Conservation (phyloP, 1,140 invertebrate genomes). For the Cataglyphis hispanica region DNA sequence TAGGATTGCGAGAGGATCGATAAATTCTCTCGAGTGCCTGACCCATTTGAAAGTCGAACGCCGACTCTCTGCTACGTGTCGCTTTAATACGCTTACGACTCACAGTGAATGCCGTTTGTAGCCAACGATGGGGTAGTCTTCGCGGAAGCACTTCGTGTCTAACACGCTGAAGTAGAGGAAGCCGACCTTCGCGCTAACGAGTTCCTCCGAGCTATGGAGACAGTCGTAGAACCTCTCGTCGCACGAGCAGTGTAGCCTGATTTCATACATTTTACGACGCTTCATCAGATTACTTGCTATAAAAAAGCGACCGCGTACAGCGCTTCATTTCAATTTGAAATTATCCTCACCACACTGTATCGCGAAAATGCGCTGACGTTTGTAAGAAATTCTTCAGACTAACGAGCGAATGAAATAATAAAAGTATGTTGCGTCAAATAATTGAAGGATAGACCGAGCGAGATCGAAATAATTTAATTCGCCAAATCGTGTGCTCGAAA, state of each 20-base stretch:
- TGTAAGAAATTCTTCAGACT: neutral
- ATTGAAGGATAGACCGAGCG: neutral
- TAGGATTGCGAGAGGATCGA: conserved; percentile 36
- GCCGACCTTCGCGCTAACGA: conserved; percentile 87
- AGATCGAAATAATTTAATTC: neutral
- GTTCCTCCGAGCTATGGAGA: conserved; percentile 86
- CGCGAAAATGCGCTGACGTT: neutral
- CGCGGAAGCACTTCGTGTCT: conserved; percentile 89
- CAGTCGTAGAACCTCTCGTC: conserved; percentile 90
- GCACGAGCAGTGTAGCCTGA: conserved; percentile 89
- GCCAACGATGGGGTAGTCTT: conserved; percentile 89
- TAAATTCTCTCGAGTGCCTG: conserved; percentile 25
- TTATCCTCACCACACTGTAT: neutral
- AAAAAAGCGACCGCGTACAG: neutral
- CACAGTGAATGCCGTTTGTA: conserved; percentile 85
- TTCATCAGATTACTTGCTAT: conserved; percentile 49
- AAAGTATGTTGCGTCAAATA: neutral
- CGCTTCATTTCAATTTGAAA: conserved; percentile 33
- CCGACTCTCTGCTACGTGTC: neutral
- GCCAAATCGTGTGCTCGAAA: neutral
- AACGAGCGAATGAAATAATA: neutral
- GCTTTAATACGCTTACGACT: conserved; percentile 53
- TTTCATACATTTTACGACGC: conserved; percentile 48
- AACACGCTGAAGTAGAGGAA: conserved; percentile 90
- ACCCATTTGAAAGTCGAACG: conserved; percentile 49